Evolutionary conservation across 2,888 invertebrate genomes (phyloP), one percentile per base, ranked within the genome.

Genomic region (Volucella inanis): DNA sequence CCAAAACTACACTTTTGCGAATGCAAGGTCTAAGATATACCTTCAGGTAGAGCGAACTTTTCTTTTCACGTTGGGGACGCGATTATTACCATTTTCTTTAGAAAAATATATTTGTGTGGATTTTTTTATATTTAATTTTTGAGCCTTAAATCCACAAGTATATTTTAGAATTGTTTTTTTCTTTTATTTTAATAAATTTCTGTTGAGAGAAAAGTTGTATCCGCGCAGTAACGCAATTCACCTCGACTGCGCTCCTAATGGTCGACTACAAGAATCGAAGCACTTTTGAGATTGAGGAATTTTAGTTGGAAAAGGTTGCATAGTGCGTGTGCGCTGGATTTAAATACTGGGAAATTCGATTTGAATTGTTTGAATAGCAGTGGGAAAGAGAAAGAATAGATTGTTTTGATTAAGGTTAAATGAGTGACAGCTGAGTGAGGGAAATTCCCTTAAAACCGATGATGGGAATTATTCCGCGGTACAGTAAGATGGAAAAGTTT

Each of bases 241-340:
- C 65, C 59, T 75, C 84, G 57, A 55, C 80, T 84, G 39, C 80
- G 67, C 80, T 84, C 84, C 84, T 80, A 80, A 84, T 84, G 54
- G 71, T 80, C 65, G 80, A 80, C 84, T 84, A 80, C 83, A 57
- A 41, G 18, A 55, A 59, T 68, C 22, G 43, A 64, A 31, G 61
- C 72, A 57, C 72, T 64, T 65, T 65, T 41, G 49, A 49, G n/a
- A 15, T 31, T 57, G 68, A 62, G 57, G 65, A 74, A 67, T 50
- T 79, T 38, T n/a, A 45, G 43, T 79, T 49, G 15, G 8, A 47
- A 78, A 70, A 3, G 12, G 45, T 76, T 55, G 61, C 39, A 49
- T 55, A 84, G 39, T 49, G 84, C 47, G 84, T 18, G 52, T 84
- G 84, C 84, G 84, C 80, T 49, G 11, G 18, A 45, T 39, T 49